Conservation (phyloP, 2,888 invertebrate species). For the Trichacis sp. region DNA sequence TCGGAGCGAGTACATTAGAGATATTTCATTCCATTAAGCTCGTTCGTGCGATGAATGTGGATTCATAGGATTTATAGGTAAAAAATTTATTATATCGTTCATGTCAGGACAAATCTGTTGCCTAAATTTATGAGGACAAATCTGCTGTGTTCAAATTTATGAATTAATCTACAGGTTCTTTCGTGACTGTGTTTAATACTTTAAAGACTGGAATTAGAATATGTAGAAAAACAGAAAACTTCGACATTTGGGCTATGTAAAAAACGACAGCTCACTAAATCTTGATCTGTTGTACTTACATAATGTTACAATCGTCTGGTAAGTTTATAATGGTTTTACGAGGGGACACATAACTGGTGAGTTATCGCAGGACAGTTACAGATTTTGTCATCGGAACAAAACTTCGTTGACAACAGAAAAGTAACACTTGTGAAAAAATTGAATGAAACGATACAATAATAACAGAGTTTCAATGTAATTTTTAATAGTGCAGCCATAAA, state of each 20-base stretch:
- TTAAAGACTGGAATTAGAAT: neutral
- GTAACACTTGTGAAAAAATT: too few species aligned
- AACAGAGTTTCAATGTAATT: too few species aligned
- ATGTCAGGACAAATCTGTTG: neutral
- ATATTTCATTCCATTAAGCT: neutral
- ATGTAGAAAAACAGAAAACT: neutral
- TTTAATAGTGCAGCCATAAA: too few species aligned
- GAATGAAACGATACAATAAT: too few species aligned
- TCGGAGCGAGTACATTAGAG: neutral
- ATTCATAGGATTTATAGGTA: neutral
- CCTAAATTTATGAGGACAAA: neutral
- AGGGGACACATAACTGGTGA: slow-evolving; percentile 24
- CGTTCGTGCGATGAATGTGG: neutral
- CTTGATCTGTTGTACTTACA: slow-evolving; percentile 27
- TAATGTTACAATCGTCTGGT: slow-evolving; percentile 14
- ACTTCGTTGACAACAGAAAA: too few species aligned
- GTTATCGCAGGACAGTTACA: too few species aligned
- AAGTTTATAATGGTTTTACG: slow-evolving; percentile 36
- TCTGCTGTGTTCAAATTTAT: neutral
- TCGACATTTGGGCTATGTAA: neutral
- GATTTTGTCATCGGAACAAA: too few species aligned
- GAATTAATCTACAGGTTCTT: too few species aligned
- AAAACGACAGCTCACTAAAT: slow-evolving; percentile 22
- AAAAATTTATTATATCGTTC: neutral
- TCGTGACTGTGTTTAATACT: too few species aligned